Conservation (phyloP, 2,113 vertebrate species). For the Saguinus midas region DNA sequence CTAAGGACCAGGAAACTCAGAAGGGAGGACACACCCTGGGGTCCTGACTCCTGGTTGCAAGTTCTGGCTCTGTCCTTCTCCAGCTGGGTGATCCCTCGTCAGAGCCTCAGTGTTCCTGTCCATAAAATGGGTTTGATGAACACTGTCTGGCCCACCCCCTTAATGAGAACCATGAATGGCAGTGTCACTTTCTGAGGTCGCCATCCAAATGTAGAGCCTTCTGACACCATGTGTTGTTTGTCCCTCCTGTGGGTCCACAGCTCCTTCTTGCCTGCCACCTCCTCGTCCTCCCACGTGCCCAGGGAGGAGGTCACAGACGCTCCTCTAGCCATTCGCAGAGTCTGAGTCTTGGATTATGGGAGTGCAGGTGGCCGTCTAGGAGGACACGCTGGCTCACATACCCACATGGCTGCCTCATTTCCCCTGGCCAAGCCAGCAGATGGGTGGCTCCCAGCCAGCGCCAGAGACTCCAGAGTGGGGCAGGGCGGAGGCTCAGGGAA, state of each 20-base stretch:
- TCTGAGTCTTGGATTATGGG: neutral
- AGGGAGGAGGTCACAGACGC: neutral
- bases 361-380: accelerated
- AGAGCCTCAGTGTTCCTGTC: neutral
- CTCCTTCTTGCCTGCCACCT: accelerated
- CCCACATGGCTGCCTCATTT: neutral
- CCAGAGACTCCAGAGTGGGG: neutral
- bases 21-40: neutral
- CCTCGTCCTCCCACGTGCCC: neutral
- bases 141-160: accelerated
- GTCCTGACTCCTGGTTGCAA: no score
- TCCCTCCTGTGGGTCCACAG: neutral
- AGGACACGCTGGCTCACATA: accelerated
- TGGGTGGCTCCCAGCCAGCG: neutral
- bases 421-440: neutral
- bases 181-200: accelerated
- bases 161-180: neutral
- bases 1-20: neutral
- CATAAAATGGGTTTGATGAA: neutral
- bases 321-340: neutral
- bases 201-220: accelerated
- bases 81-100: accelerated
- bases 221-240: accelerated
- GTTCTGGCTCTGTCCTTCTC: no score
- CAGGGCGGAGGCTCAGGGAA: neutral